These are phyloP conservation scores for Hiodon alosoides DNA, from an alignment of 2,113 vertebrate genomes.

Conservation along the genomic window DNA sequence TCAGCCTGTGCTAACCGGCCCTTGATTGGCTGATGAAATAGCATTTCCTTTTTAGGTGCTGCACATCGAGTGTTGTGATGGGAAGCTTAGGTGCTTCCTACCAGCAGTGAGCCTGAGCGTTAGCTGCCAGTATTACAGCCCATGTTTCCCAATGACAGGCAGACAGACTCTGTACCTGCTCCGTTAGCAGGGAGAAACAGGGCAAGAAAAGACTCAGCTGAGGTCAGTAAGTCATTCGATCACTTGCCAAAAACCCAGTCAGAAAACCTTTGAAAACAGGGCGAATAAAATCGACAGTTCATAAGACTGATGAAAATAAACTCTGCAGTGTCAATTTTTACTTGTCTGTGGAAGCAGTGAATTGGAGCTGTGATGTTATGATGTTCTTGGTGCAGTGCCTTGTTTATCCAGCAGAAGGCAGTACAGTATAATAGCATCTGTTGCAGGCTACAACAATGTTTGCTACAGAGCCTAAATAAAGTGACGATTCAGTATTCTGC, in stretches of 20 bases:
- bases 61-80: conserved; percentile 17
- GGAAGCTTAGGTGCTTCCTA: conserved; percentile 15
- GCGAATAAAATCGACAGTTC: neutral
- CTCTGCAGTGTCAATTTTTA: neutral
- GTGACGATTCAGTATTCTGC: conserved; percentile 11
- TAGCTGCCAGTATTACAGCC: neutral
- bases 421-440: conserved; percentile 13
- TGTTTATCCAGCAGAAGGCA: conserved; percentile 32
- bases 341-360: neutral
- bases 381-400: neutral
- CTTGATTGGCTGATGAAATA: conserved; percentile 28
- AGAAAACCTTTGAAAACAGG: neutral
- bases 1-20: conserved; percentile 18
- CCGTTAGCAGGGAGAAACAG: no score
- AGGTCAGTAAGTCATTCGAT: no score
- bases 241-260: no score
- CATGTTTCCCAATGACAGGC: neutral
- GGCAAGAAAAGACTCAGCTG: no score
- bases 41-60: conserved; percentile 52
- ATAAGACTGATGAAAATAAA: neutral
- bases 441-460: neutral
- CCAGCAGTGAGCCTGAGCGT: neutral
- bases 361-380: neutral
- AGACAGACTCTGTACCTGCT: neutral
- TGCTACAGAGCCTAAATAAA: neutral